phyloP scores from a whole-genome alignment of 1,140 invertebrate species.

The Eurosta solidaginis region DNA sequence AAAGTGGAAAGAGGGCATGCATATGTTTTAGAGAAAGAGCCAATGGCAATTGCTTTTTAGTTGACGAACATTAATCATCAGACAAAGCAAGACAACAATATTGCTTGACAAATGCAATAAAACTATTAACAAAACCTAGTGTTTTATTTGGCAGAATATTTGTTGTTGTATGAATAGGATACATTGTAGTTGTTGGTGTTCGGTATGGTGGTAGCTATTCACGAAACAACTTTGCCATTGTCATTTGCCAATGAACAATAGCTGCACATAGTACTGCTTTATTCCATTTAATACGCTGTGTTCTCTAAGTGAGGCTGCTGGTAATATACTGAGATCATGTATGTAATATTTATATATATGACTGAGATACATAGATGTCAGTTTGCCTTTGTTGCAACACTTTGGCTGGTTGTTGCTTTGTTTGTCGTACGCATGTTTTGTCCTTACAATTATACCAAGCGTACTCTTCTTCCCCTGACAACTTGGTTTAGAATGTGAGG shows the following conservation, averaged over 20 bases:
- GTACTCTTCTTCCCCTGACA: not conserved
- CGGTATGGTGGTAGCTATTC: not conserved
- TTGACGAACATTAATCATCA: not conserved
- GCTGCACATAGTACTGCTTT: conserved; percentile 13
- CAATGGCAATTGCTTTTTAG: not conserved
- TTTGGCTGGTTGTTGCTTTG: conserved; percentile 16
- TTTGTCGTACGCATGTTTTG: not conserved
- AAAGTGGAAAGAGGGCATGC: not conserved
- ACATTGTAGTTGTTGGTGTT: not conserved
- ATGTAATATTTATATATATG: not conserved
- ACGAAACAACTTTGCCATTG: not conserved
- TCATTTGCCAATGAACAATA: conserved; percentile 27
- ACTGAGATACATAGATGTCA: conserved; percentile 7
- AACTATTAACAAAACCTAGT: not conserved
- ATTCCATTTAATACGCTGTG: conserved; percentile 7
- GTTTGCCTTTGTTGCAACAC: not conserved
- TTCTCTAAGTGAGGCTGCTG: not conserved
- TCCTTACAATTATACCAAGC: not conserved
- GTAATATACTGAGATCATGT: not conserved
- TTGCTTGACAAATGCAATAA: not conserved
- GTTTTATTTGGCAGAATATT: not conserved
- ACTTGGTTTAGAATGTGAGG: not conserved
- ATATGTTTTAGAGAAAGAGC: not conserved
- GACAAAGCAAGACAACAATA: conserved; percentile 11
- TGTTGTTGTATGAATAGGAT: not conserved